Evolutionary conservation across 2,797 vertebrate genomes (phyloP).

Genomic region (Tenualosa thibaudeaui): DNA sequence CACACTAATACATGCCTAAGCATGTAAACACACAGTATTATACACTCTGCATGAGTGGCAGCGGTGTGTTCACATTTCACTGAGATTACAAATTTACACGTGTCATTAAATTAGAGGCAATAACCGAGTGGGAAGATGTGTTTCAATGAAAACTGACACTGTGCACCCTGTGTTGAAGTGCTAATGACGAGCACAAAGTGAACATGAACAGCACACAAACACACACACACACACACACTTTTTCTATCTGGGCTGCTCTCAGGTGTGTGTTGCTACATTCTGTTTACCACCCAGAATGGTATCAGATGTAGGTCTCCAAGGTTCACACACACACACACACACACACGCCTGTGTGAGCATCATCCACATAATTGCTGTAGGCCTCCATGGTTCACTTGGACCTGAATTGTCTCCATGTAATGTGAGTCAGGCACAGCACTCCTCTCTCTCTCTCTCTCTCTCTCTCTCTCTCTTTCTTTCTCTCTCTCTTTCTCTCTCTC

Average conservation of each 20-base stretch:
- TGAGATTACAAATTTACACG: not conserved
- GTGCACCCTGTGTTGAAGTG: not conserved
- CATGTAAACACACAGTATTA: not conserved
- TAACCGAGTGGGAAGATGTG: not conserved
- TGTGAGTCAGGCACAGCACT: not conserved
- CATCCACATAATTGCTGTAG: not conserved
- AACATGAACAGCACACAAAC: not conserved
- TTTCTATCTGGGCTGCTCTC: not conserved
- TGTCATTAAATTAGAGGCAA: constrained; percentile 1
- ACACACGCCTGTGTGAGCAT: not conserved
- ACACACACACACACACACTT: not conserved
- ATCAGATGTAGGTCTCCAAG: not conserved
- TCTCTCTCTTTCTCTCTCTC: constrained; percentile 2
- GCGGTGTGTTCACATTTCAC: constrained; percentile 29
- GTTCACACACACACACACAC: not conserved
- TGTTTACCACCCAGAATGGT: not conserved
- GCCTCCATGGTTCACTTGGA: constrained; percentile 9
- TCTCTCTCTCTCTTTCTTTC: not conserved
- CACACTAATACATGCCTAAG: not conserved
- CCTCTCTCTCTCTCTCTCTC: not conserved
- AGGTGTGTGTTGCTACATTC: not conserved
- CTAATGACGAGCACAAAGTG: not conserved
- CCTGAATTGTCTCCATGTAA: not conserved
- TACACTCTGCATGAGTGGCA: not conserved
- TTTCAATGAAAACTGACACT: not conserved